Conservation (phyloP, 2,888 invertebrate species). For the Chaitophorus viminalis region DNA sequence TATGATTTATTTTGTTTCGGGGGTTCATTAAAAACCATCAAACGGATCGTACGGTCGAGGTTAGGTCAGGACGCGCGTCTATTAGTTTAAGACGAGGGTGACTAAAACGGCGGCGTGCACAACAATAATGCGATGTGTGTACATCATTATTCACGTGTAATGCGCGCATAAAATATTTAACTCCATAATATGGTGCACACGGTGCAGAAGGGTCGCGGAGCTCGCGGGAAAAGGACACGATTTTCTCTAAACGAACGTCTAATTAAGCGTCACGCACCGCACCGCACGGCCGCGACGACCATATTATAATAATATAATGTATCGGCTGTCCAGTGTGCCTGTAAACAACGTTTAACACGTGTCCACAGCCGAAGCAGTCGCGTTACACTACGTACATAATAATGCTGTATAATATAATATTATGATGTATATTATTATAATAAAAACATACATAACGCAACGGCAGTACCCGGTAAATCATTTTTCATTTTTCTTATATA, state of each 20-base stretch:
- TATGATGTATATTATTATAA: too few relatives aligned
- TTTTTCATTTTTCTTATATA: slow-evolving; percentile 1
- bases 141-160: neutral
- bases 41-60: too few relatives aligned
- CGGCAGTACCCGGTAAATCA: slow-evolving; percentile 52
- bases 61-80: too few relatives aligned
- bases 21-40: slow-evolving; percentile 30
- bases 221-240: slow-evolving; percentile 7
- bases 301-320: too few relatives aligned
- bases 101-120: neutral
- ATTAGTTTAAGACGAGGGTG: neutral
- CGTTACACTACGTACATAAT: neutral
- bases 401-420: neutral
- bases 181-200: neutral
- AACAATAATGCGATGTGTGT: too few relatives aligned
- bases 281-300: slow-evolving; percentile 1
- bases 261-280: slow-evolving; percentile 52
- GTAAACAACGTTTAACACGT: slow-evolving; percentile 55
- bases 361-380: neutral
- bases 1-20: slow-evolving; percentile 19
- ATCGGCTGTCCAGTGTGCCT: slow-evolving; percentile 21
- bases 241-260: slow-evolving; percentile 58
- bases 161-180: neutral
- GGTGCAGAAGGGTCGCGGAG: neutral
- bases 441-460: too few relatives aligned